Base-by-base conservation (phyloP, 2,797 vertebrate species). In the Cheirogaleus major region DNA sequence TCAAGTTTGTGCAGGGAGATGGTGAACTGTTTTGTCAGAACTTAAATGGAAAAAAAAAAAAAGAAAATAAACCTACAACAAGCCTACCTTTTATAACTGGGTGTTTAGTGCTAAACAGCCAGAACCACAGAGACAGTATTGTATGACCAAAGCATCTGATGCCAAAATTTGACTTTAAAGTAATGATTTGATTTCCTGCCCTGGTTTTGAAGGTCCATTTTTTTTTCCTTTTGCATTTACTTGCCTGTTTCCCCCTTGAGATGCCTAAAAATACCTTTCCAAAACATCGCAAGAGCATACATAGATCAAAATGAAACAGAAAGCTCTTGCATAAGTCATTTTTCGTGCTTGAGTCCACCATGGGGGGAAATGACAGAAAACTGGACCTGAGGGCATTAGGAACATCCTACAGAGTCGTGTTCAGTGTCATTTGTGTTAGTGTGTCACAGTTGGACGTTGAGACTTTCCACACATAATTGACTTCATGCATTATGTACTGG, bases 131-230 rank as follows among this genome's bases (percentile, higher is more conserved):
- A 99, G 99, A 99, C 99, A 99, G 99, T 99, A 99, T 99, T 99
- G 99, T 99, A 99, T 99, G 99, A 99, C 99, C 99, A 99, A 99
- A 99, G 99, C 99, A 99, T 99, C 97, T 99, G 99, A 99, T 99
- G 99, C 99, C 99, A 99, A 99, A 99, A 99, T 99, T 99, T 98
- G 98, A 98, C 75, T 1, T 98, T 98, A 98, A 98, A 98, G 96
- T 98, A 98, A 98, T 98, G 89, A 99, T 99, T 99, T 98, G 99
- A 99, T 98, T 99, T 99, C 98, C 98, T 99, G 97, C 98, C 98
- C 98, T 98, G 92, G 78, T 98, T 98, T 98, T 96, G 93, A 98
- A 98, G 97, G 96, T 97, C 97, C 96, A 88, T 98, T 98, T 85
- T 97, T 98, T 93, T 96, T 87, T 32, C 80, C 96, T 98, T 95